Base-by-base conservation (phyloP, 2,797 vertebrate genomes). In the Mormyrus proboscirostris region DNA sequence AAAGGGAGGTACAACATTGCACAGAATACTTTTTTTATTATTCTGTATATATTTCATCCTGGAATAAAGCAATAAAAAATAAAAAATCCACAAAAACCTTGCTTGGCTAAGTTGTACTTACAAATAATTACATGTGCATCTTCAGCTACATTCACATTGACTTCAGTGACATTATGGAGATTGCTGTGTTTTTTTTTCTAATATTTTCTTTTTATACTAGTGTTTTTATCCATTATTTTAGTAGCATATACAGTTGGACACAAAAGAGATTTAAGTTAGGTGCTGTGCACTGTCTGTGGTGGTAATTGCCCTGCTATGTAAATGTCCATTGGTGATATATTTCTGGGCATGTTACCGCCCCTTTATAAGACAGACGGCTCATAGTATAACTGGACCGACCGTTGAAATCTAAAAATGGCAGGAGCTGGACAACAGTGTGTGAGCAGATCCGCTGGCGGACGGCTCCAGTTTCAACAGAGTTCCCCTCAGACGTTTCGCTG, bases 321-420 rank as follows among this genome's bases (percentile, higher is more conserved):
- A n/a, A 47, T 44, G n/a, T 84, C 50, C 47, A 2, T 47, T 50
- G 3, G 47, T 1, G n/a, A n/a, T 84, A 3, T 84, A 50, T 47
- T 84, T 47, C 82, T 50, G 22, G 41, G 10, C 41, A 84, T 14
- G 22, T 84, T 57, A 38, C 22, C 29, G 51, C 29, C 12, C 16
- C 25, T 25, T 57, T 86, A 49, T n/a, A 55, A 12, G 59, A 49
- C 5, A 25, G 59, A 49, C 41, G 73, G 3, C 3, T 25, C 50
- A 3, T n/a, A 51, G 44, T 90, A 91, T 92, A 93, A 90, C 93
- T 91, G 93, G 93, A 92, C 91, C 91, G 91, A 91, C 90, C 91
- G 91, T 90, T 93, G 89, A 41, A 87, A 89, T 93, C 93, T 95
- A 95, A 95, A 94, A 96, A 95, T 94, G 93, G 94, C 93, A 93